Conservation (phyloP, 1,140 invertebrate genomes). For the Mamestra configurata region DNA sequence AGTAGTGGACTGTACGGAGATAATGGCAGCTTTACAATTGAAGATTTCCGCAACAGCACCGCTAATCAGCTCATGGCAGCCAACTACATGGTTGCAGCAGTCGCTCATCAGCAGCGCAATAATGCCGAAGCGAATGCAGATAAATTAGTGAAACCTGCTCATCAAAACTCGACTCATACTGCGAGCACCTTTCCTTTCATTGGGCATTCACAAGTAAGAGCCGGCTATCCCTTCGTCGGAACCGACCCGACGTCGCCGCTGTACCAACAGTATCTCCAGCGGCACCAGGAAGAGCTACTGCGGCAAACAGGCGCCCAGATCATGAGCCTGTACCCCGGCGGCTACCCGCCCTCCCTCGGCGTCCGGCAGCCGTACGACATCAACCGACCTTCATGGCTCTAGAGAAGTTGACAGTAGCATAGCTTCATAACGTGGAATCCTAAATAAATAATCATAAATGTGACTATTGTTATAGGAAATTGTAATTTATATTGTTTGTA, state of each 20-base stretch:
- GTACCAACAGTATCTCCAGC: conserved; percentile 91
- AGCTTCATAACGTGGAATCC: conserved; percentile 48
- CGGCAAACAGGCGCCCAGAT: conserved; percentile 86
- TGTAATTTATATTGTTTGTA: conserved; percentile 80
- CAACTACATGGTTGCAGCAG: conserved; percentile 88
- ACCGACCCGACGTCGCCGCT: conserved; percentile 89
- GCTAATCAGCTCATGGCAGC: conserved; percentile 87
- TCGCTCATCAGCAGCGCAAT: conserved; percentile 84
- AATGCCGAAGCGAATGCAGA: conserved; percentile 78
- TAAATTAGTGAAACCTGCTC: conserved; percentile 85
- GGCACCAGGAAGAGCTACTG: conserved; percentile 89
- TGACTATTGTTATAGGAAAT: conserved; percentile 72
- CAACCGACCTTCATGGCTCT: conserved; percentile 89
- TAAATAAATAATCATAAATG: conserved; percentile 64
- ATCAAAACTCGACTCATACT: conserved; percentile 82
- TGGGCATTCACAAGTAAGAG: conserved; percentile 85
- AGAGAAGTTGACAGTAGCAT: conserved; percentile 54
- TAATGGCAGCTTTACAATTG: conserved; percentile 89
- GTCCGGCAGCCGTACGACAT: conserved; percentile 92
- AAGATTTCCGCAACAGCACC: conserved; percentile 89
- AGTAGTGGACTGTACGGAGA: conserved; percentile 88
- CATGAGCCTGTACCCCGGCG: conserved; percentile 89
- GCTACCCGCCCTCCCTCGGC: conserved; percentile 89
- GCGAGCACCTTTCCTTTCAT: conserved; percentile 87
- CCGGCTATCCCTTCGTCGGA: conserved; percentile 89